These are phyloP conservation scores for Drosophila azteca DNA, from an alignment of 1,140 invertebrate genomes.

Conservation along the genomic window DNA sequence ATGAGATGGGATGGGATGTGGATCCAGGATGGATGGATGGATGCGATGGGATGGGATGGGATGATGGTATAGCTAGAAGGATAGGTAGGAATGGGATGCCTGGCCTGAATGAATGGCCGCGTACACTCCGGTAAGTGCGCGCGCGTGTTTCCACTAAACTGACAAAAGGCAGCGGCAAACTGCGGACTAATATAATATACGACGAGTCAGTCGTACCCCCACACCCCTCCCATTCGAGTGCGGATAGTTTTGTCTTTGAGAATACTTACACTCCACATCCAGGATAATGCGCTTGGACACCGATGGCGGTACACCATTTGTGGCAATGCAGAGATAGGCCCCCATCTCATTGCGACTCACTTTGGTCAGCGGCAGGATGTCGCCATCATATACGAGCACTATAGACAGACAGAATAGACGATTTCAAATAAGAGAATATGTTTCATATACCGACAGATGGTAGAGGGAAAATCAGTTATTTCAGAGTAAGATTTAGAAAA, in stretches of 20 bases:
- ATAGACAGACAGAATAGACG: conserved; percentile 20
- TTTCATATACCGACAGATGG: conserved; percentile 2
- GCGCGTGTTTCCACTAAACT: conserved; percentile 68
- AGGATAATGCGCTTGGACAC: conserved; percentile 94
- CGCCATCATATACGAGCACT: conserved; percentile 91
- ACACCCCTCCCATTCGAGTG: not conserved
- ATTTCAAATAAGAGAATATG: conserved; percentile 38
- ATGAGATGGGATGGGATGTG: conserved; percentile 2
- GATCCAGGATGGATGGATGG: conserved; percentile 7
- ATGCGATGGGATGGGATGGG: conserved; percentile 2
- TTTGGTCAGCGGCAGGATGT: conserved; percentile 91
- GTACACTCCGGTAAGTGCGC: conserved; percentile 69
- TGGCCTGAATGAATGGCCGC: conserved; percentile 58
- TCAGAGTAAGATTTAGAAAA: too few relatives aligned
- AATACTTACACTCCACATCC: conserved; percentile 94
- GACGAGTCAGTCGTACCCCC: not conserved
- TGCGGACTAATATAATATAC: conserved; percentile 57
- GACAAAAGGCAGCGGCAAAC: conserved; percentile 24
- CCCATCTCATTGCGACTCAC: conserved; percentile 94
- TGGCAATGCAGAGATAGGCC: conserved; percentile 92
- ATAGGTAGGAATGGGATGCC: conserved; percentile 14
- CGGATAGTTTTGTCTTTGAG: conserved; percentile 28
- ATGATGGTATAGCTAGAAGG: not conserved
- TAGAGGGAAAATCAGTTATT: not conserved
- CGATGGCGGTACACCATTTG: conserved; percentile 93